phyloP scores from a whole-genome alignment of 2,888 invertebrate species.

The Lymantria monacha region DNA sequence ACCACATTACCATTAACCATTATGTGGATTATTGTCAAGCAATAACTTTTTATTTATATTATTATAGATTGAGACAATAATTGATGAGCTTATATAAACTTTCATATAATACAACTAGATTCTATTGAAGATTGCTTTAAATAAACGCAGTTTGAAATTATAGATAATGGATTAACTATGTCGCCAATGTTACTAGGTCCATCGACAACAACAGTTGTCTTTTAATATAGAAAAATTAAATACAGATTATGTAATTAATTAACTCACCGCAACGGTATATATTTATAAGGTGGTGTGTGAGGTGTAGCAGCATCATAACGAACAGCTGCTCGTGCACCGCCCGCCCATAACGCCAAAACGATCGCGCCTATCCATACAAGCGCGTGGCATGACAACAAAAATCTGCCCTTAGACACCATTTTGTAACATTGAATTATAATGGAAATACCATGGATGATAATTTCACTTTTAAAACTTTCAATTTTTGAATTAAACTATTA shows the following conservation, averaged over 20 bases:
- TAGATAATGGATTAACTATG: too few species aligned
- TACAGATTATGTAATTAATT: not conserved
- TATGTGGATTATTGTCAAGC: too few species aligned
- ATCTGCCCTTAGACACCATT: slow-evolving; percentile 53
- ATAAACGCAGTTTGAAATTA: too few species aligned
- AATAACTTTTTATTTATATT: too few species aligned
- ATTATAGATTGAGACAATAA: too few species aligned
- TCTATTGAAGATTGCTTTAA: too few species aligned
- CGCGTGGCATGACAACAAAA: slow-evolving; percentile 58
- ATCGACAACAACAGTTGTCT: too few species aligned
- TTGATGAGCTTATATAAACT: too few species aligned
- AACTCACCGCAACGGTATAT: slow-evolving; percentile 71
- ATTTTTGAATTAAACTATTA: slow-evolving; percentile 13
- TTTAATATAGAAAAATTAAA: not conserved
- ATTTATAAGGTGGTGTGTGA: slow-evolving; percentile 64
- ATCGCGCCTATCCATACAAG: slow-evolving; percentile 53
- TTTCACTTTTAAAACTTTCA: slow-evolving; percentile 22
- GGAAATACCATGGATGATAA: not conserved
- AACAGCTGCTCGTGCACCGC: slow-evolving; percentile 53
- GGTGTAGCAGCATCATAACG: slow-evolving; percentile 73
- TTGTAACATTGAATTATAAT: slow-evolving; percentile 14
- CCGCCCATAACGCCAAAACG: slow-evolving; percentile 63
- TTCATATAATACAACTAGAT: too few species aligned
- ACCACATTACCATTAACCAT: too few species aligned
- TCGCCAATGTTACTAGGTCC: too few species aligned